Conservation (phyloP, 2,113 vertebrate species). For the Callipepla californica region DNA sequence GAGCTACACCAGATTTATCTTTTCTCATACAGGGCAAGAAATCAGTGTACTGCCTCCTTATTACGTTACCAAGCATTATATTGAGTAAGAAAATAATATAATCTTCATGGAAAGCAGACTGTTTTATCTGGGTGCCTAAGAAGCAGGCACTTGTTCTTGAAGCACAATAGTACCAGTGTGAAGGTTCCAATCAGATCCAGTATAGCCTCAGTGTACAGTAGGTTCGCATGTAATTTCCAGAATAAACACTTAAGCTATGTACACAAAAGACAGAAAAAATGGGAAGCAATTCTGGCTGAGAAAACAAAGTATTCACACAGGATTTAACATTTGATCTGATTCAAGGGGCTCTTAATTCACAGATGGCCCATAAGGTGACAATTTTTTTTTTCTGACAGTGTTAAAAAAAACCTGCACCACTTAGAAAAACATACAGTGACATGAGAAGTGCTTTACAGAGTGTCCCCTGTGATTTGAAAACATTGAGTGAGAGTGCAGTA, state of each 20-base stretch:
- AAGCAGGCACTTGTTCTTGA: conserved; percentile 46
- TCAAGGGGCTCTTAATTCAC: conserved; percentile 53
- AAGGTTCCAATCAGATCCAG: conserved; percentile 52
- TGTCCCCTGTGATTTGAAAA: conserved; percentile 22
- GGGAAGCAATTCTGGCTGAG: conserved; percentile 54
- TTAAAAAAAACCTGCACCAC: conserved; percentile 29
- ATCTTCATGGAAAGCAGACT: conserved; percentile 44
- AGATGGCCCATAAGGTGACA: conserved; percentile 52
- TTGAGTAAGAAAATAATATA: conserved; percentile 35
- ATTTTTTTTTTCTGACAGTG: conserved; percentile 43
- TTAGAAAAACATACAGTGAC: conserved; percentile 58
- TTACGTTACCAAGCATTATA: conserved; percentile 30
- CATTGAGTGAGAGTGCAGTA: conserved; percentile 20
- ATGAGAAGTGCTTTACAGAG: conserved; percentile 30
- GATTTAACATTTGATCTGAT: conserved; percentile 63
- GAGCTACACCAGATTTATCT: neutral
- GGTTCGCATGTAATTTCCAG: conserved; percentile 62
- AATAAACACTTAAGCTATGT: conserved; percentile 65
- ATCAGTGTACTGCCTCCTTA: neutral
- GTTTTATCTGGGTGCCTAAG: conserved; percentile 58
- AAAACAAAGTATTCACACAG: conserved; percentile 41
- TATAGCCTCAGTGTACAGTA: conserved; percentile 23
- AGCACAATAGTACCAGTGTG: conserved; percentile 61
- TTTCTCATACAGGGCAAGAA: neutral
- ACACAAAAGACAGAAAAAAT: conserved; percentile 63